A percentile compares a stretch with the other conserved stretches of the same genome.
phyloP scores from a whole-genome alignment of 2,888 invertebrate species.

The Biston betularia region DNA sequence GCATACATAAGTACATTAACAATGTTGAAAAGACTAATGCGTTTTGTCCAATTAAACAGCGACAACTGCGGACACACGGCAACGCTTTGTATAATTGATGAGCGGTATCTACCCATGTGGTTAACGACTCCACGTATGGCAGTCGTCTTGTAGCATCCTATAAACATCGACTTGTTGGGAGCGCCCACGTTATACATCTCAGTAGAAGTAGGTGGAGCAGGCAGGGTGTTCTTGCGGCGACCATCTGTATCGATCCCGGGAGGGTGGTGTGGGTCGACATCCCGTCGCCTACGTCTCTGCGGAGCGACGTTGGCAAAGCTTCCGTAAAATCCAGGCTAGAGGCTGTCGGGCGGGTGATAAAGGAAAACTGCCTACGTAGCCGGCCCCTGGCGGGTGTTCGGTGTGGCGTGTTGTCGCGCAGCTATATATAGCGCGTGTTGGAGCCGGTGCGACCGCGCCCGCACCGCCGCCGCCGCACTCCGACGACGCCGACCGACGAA shows the following conservation, averaged over 20 bases:
- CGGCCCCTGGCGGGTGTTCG: constrained; percentile 81
- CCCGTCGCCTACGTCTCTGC: constrained; percentile 77
- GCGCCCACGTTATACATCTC: constrained; percentile 60
- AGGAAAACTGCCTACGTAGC: constrained; percentile 83
- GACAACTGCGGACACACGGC: not conserved
- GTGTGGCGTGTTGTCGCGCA: constrained; percentile 76
- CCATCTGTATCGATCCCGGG: constrained; percentile 84
- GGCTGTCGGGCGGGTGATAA: constrained; percentile 83
- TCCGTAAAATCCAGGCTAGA: constrained; percentile 80
- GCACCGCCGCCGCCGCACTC: constrained; percentile 65
- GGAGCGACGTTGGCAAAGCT: constrained; percentile 73
- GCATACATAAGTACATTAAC: constrained; percentile 1
- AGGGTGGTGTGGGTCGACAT: constrained; percentile 82
- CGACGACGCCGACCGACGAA: constrained; percentile 80
- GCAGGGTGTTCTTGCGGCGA: constrained; percentile 76
- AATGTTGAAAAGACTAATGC: not conserved
- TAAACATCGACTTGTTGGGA: constrained; percentile 55
- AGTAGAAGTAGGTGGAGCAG: constrained; percentile 49
- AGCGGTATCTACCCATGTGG: constrained; percentile 9
- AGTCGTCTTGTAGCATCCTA: constrained; percentile 49
- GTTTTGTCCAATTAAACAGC: constrained; percentile 11
- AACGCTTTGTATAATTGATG: constrained; percentile 17
- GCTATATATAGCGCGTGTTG: constrained; percentile 84
- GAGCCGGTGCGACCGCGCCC: constrained; percentile 74
- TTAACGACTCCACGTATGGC: constrained; percentile 9